These are phyloP conservation scores for Hydrolagus affinis DNA, from an alignment of 2,113 vertebrate genomes.

Conservation along the genomic window DNA sequence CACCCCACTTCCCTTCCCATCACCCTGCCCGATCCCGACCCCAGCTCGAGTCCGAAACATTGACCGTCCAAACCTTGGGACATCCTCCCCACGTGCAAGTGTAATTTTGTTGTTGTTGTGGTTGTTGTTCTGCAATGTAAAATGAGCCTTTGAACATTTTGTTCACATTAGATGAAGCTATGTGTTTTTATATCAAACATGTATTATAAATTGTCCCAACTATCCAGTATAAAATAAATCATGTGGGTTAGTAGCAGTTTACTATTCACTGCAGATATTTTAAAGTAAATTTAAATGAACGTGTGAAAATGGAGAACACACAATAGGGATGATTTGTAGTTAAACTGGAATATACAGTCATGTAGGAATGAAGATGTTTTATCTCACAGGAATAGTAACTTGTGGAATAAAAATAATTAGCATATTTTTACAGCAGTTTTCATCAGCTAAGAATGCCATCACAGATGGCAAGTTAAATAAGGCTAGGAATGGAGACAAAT, in stretches of 20 bases:
- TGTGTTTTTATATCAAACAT: not conserved
- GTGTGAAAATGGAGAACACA: not conserved
- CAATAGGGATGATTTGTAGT: not conserved
- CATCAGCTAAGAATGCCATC: not conserved
- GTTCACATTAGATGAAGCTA: too few relatives aligned
- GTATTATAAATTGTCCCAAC: not conserved
- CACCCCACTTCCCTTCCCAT: too few relatives aligned
- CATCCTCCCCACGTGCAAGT: too few relatives aligned
- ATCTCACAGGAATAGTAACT: not conserved
- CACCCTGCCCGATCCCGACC: too few relatives aligned
- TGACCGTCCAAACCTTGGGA: too few relatives aligned
- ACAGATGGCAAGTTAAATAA: not conserved
- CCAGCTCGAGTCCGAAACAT: too few relatives aligned
- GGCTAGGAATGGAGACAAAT: not conserved
- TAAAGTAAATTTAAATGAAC: not conserved
- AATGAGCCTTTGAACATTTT: slow-evolving; percentile 11
- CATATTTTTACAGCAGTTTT: not conserved
- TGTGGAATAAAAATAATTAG: not conserved
- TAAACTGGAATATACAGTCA: not conserved
- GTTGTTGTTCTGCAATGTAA: not conserved
- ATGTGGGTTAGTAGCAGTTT: not conserved
- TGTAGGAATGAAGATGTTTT: not conserved
- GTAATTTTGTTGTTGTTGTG: too few relatives aligned
- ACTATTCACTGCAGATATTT: not conserved
- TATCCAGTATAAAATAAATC: not conserved